These are phyloP conservation scores for Berghia stephanieae DNA, from an alignment of 1,140 invertebrate species.

Conservation along the genomic window DNA sequence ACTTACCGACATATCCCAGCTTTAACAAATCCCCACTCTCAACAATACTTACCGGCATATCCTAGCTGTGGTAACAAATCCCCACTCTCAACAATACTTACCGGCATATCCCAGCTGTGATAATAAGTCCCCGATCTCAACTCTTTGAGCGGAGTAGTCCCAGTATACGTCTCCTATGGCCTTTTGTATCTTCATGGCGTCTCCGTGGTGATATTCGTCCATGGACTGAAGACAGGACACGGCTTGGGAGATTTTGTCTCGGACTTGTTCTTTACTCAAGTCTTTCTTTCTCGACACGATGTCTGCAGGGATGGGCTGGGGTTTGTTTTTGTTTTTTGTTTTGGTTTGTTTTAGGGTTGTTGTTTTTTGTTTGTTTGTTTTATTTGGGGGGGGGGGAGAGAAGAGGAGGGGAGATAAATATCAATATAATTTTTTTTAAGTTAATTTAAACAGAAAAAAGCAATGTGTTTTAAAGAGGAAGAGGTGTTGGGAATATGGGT, in stretches of 20 bases:
- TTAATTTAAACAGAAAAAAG: neutral
- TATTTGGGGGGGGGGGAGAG: neutral
- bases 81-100: constrained; percentile 22
- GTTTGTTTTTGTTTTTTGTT: neutral
- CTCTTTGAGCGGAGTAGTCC: constrained; percentile 46
- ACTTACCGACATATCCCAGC: neutral
- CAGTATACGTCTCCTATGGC: constrained; percentile 58
- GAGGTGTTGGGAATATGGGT: too few species aligned
- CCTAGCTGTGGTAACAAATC: neutral
- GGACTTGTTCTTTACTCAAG: constrained; percentile 42
- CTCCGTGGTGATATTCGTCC: constrained; percentile 55
- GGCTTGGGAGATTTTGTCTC: constrained; percentile 44
- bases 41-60: neutral
- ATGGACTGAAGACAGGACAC: constrained; percentile 47
- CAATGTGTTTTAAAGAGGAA: too few species aligned
- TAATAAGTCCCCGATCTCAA: constrained; percentile 49
- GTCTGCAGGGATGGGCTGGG: neutral
- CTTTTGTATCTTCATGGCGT: constrained; percentile 57
- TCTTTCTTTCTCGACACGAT: constrained; percentile 39
- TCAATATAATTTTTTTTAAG: neutral
- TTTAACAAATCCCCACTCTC: neutral
- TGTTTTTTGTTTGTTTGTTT: neutral
- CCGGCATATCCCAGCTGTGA: constrained; percentile 54
- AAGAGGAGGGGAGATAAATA: neutral
- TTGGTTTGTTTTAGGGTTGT: neutral